These are phyloP conservation scores for Drosophila repletoides DNA, from an alignment of 1,140 invertebrate species.

Conservation along the genomic window DNA sequence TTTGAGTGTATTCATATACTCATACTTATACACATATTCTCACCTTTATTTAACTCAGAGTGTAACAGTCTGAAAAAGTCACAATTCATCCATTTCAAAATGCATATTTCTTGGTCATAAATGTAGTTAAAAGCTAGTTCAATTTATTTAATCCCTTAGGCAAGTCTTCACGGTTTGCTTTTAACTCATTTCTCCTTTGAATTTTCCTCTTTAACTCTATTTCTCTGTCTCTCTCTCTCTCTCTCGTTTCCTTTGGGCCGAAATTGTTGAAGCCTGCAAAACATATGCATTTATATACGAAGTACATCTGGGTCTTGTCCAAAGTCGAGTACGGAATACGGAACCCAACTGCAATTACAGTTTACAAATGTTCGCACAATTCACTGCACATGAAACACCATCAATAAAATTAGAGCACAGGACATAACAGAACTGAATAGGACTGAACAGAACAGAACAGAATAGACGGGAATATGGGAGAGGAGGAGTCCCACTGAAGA, in stretches of 20 bases:
- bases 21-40: neutral
- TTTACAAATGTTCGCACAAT: slow-evolving; percentile 66
- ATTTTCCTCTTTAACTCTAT: neutral
- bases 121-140: slow-evolving; percentile 24
- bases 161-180: slow-evolving; percentile 18
- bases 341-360: slow-evolving; percentile 65
- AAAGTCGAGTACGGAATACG: slow-evolving; percentile 22
- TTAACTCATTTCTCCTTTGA: slow-evolving; percentile 18
- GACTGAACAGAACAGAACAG: slow-evolving; percentile 1
- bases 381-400: slow-evolving; percentile 74
- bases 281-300: slow-evolving; percentile 40
- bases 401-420: slow-evolving; percentile 76
- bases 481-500: neutral
- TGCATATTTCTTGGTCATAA: slow-evolving; percentile 29
- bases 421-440: slow-evolving; percentile 24
- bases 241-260: slow-evolving; percentile 26
- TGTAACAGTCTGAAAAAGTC: neutral
- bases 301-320: slow-evolving; percentile 31
- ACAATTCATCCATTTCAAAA: slow-evolving; percentile 15
- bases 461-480: neutral
- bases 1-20: neutral
- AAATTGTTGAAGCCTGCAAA: slow-evolving; percentile 41
- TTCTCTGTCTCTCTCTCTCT: neutral
- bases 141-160: slow-evolving; percentile 37
- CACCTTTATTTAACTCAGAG: neutral